phyloP scores from a whole-genome alignment of 2,113 vertebrate species.

The Nothocercus julius region DNA sequence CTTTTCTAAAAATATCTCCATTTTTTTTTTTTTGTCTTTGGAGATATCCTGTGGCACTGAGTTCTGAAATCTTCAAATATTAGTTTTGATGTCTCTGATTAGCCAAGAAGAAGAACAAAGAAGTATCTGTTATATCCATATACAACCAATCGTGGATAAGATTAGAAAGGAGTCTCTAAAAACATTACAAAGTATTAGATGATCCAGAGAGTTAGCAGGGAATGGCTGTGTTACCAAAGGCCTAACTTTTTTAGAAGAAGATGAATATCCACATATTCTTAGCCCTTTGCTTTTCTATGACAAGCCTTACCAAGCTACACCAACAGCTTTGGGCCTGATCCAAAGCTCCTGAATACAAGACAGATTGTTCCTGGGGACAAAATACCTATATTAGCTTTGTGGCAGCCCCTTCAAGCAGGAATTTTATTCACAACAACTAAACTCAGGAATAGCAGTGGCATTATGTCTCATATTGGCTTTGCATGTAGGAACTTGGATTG shows the following conservation, averaged over 20 bases:
- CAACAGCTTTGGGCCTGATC: background rate
- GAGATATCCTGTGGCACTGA: background rate
- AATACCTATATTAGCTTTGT: background rate
- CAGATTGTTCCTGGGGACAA: background rate
- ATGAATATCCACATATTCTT: background rate
- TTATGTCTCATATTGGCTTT: background rate
- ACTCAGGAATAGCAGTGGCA: background rate
- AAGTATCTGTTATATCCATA: background rate
- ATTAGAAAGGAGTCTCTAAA: background rate
- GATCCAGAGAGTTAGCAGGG: background rate
- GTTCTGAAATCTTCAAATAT: constrained; percentile 7
- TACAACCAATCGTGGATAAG: background rate
- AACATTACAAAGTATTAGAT: background rate
- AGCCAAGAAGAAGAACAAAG: background rate
- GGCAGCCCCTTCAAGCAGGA: background rate
- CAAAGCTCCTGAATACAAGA: background rate
- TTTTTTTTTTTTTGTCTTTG: background rate
- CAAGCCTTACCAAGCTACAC: background rate
- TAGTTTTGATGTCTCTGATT: background rate
- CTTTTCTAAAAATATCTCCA: background rate
- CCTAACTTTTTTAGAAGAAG: background rate
- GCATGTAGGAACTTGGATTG: background rate
- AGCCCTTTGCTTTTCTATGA: background rate
- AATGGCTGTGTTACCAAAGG: background rate
- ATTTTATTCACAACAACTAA: background rate